These are phyloP conservation scores for Gambusia yucatana DNA, from an alignment of 2,797 vertebrate species.

Conservation along the genomic window DNA sequence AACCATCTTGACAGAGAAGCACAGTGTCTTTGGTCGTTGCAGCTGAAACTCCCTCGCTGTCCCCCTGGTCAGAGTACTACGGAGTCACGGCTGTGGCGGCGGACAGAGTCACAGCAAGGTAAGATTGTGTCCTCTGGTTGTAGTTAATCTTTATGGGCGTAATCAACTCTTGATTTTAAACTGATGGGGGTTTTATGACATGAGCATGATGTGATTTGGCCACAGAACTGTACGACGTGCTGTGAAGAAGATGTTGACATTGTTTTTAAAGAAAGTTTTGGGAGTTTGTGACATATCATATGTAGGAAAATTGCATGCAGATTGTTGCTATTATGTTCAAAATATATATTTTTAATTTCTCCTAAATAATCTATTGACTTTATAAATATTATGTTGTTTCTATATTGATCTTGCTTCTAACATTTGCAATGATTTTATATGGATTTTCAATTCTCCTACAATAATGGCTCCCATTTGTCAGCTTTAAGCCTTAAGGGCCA, in stretches of 20 bases:
- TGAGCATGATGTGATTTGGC: not conserved
- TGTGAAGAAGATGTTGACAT: too few relatives aligned
- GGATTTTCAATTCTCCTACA: not conserved
- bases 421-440: not conserved
- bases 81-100: constrained; percentile 27
- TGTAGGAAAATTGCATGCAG: not conserved
- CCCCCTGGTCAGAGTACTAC: constrained; percentile 33
- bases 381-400: not conserved
- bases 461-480: not conserved
- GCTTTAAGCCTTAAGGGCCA: constrained; percentile 1
- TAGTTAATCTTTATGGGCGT: not conserved
- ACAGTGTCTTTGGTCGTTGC: constrained; percentile 32
- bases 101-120: constrained; percentile 47
- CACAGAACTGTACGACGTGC: not conserved
- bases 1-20: constrained; percentile 58
- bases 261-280: not conserved
- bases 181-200: not conserved
- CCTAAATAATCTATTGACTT: not conserved
- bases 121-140: constrained; percentile 27
- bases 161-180: not conserved
- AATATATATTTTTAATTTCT: not conserved
- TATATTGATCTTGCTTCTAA: not conserved
- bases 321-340: constrained; percentile 1
- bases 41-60: constrained; percentile 21
- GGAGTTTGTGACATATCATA: not conserved